Percentiles rank a stretch among this genome's conserved stretches.
Evolutionary conservation across 2,113 vertebrate species (phyloP).

Genomic region (Ammospiza nelsoni): DNA sequence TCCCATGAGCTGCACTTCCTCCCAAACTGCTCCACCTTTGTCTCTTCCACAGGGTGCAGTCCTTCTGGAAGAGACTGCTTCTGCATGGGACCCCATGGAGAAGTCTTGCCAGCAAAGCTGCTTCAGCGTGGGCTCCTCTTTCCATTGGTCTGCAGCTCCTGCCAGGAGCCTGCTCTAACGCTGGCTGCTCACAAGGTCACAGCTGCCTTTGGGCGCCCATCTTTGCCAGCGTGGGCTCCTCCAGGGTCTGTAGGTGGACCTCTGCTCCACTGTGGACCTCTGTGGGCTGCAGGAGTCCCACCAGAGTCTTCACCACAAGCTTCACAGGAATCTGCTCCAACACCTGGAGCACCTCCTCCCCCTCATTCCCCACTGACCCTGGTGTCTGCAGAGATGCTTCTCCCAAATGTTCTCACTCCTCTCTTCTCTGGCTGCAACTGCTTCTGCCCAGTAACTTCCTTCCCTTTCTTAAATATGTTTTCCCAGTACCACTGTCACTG

Average conservation of each 20-base stretch:
- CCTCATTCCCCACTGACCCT: neutral
- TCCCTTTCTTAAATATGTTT: neutral
- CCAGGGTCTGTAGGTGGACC: neutral
- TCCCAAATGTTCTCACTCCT: neutral
- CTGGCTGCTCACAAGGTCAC: neutral
- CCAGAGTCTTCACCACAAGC: neutral
- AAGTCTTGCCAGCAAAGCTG: neutral
- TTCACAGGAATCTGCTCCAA: neutral
- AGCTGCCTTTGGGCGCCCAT: neutral
- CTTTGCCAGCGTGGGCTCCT: neutral
- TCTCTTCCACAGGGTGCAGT: neutral
- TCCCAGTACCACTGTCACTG: too few species aligned
- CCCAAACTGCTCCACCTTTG: neutral
- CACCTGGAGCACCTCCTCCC: neutral
- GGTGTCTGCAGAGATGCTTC: neutral
- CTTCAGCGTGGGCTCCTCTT: accelerated
- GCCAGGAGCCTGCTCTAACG: neutral
- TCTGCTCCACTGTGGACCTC: neutral
- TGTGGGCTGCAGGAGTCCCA: neutral
- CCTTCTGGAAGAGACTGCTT: neutral
- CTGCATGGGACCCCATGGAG: too few species aligned
- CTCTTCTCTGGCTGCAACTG: neutral
- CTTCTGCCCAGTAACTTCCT: neutral
- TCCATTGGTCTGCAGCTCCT: neutral
- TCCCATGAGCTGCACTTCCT: neutral